phyloP scores from a whole-genome alignment of 2,113 vertebrate species.

The Lepus europaeus region DNA sequence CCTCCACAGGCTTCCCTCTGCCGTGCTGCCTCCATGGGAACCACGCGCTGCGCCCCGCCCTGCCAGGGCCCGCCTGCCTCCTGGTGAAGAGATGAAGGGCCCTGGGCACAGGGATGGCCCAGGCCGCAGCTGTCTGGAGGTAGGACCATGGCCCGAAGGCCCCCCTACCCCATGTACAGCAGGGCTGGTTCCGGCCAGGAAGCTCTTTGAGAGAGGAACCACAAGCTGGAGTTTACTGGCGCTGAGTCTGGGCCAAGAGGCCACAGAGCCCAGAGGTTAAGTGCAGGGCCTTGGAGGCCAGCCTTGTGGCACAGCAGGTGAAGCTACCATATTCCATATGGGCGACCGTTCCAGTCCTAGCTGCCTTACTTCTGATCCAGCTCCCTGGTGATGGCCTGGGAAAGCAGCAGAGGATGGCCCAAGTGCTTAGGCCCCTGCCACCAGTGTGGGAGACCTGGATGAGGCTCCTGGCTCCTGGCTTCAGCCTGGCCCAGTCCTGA shows the following conservation, averaged over 20 bases:
- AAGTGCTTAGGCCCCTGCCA: too few species aligned
- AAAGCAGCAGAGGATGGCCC: too few species aligned
- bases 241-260: background rate
- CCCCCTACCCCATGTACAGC: background rate
- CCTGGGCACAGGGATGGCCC: background rate
- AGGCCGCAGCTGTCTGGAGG: background rate
- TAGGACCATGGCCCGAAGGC: background rate
- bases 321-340: too few species aligned
- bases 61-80: background rate
- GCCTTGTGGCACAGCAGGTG: too few species aligned
- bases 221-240: background rate
- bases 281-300: too few species aligned
- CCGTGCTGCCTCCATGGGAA: background rate
- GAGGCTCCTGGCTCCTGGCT: too few species aligned
- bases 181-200: background rate
- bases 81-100: background rate
- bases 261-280: accelerated
- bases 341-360: too few species aligned
- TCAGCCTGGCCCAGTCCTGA: too few species aligned
- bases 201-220: background rate
- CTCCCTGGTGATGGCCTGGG: too few species aligned
- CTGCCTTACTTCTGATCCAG: too few species aligned
- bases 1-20: background rate
- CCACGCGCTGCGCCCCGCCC: accelerated
- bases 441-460: too few species aligned